Evolutionary conservation across 2,113 vertebrate genomes (phyloP).

Genomic region (Cyphotilapia sp.): DNA sequence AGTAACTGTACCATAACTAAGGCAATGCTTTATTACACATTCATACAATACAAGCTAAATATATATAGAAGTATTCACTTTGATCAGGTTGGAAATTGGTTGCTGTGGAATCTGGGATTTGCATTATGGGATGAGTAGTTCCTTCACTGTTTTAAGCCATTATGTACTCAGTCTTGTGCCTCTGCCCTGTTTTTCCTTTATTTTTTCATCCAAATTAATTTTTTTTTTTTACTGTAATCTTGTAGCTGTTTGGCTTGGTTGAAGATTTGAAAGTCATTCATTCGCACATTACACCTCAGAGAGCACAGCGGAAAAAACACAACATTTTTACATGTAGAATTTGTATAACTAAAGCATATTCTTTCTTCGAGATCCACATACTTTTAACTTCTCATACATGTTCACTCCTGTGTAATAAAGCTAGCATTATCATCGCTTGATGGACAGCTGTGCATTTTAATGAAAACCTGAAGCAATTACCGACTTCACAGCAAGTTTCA

Average conservation of each 20-base stretch:
- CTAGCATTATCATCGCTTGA: fast-evolving
- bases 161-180: not conserved
- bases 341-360: not conserved
- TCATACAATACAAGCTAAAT: not conserved
- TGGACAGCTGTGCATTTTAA: not conserved
- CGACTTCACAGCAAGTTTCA: not conserved
- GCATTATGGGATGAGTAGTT: not conserved
- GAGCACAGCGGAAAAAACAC: fast-evolving
- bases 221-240: not conserved
- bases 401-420: not conserved
- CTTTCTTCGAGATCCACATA: fast-evolving
- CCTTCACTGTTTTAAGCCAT: not conserved
- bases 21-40: not conserved
- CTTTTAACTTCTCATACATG: not conserved
- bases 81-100: not conserved
- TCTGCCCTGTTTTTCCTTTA: not conserved
- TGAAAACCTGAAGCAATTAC: not conserved
- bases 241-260: not conserved
- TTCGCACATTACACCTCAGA: not conserved
- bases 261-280: not conserved
- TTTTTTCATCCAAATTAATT: fast-evolving
- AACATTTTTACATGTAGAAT: not conserved
- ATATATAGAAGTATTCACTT: fast-evolving
- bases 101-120: not conserved
- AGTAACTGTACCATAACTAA: not conserved